Evolutionary conservation across 2,888 invertebrate genomes (phyloP).

Genomic region (Microplitis manilae): DNA sequence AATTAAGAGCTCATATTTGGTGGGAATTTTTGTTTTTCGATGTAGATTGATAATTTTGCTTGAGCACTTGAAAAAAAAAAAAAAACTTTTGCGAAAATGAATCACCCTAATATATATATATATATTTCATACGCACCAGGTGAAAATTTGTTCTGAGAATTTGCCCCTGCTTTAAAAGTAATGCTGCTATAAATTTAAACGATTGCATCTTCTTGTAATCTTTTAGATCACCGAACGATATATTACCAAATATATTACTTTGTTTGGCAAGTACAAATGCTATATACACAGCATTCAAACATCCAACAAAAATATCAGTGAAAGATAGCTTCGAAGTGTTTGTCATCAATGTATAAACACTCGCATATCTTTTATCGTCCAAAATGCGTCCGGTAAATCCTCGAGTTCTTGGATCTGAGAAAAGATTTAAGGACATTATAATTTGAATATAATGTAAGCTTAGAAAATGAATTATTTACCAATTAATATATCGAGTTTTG

Average conservation of each 20-base stretch:
- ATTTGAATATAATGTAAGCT: too few species aligned
- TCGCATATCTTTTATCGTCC: conserved; percentile 68
- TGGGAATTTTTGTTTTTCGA: too few species aligned
- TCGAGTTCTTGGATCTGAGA: not conserved
- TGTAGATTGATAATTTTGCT: too few species aligned
- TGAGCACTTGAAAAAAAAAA: too few species aligned
- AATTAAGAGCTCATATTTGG: too few species aligned
- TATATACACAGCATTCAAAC: conserved; percentile 78
- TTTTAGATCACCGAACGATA: conserved; percentile 59
- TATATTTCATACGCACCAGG: too few species aligned
- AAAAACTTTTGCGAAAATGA: too few species aligned
- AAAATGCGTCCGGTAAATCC: conserved; percentile 54
- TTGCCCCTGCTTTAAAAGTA: conserved; percentile 83
- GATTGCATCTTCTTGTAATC: conserved; percentile 61
- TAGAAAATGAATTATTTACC: conserved; percentile 39
- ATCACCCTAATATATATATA: too few species aligned
- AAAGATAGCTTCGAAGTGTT: conserved; percentile 78
- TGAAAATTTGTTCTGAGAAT: conserved; percentile 91
- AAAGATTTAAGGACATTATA: too few species aligned
- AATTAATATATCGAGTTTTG: conserved; percentile 16
- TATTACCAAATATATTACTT: conserved; percentile 74
- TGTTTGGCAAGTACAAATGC: conserved; percentile 76
- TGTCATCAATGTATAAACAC: conserved; percentile 77
- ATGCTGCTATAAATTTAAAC: conserved; percentile 75
- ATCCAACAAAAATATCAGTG: conserved; percentile 82